These are phyloP conservation scores for Xestia c-nigrum DNA, from an alignment of 2,888 invertebrate species.

Conservation along the genomic window DNA sequence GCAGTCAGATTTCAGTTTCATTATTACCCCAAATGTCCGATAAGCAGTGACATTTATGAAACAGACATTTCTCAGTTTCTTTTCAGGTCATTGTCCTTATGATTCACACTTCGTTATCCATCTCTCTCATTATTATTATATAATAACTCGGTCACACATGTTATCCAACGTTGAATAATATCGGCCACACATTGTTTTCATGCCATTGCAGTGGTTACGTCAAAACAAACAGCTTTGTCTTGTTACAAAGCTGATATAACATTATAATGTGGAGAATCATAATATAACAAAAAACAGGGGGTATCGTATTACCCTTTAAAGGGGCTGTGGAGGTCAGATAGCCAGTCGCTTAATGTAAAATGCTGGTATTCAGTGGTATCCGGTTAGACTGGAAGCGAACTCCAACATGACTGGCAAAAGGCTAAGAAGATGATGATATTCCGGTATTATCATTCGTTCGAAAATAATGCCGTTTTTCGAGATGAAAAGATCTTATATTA, in stretches of 20 bases:
- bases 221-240: conserved; percentile 37
- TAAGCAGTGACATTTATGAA: not conserved
- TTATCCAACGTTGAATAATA: conserved; percentile 14
- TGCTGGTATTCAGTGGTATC: not conserved
- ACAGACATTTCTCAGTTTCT: not conserved
- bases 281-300: not conserved
- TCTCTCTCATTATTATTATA: not conserved
- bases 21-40: not conserved
- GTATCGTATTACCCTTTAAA: not conserved
- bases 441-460: too few relatives aligned
- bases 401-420: not conserved
- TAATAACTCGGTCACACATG: conserved; percentile 30
- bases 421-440: not conserved
- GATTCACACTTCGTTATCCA: conserved; percentile 19
- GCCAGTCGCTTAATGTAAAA: not conserved
- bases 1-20: not conserved
- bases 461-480: not conserved
- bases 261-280: not conserved
- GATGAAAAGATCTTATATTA: not conserved
- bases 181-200: conserved; percentile 31
- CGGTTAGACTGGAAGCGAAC: not conserved
- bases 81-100: conserved; percentile 16
- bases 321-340: not conserved
- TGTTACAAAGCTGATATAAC: conserved; percentile 4
- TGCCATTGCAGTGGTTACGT: conserved; percentile 7